phyloP scores from a whole-genome alignment of 2,113 vertebrate genomes.

The Jacana jacana region DNA sequence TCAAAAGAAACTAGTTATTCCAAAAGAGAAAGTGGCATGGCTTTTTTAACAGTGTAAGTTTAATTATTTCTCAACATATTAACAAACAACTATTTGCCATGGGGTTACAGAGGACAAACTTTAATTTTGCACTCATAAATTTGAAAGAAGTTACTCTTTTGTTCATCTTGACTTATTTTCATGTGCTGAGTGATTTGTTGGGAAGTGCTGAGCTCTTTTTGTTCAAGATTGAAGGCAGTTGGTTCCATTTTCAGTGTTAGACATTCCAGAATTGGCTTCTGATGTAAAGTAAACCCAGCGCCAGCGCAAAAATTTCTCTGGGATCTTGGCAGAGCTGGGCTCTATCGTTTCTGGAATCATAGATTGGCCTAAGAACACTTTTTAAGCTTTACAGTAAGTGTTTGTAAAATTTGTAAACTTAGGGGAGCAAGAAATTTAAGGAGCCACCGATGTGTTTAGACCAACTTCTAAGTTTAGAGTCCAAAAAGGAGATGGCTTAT shows the following conservation, averaged over 20 bases:
- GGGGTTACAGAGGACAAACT: background rate
- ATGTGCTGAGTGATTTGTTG: background rate
- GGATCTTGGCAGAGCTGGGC: constrained; percentile 44
- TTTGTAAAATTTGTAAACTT: background rate
- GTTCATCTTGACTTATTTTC: constrained; percentile 15
- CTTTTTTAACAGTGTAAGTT: background rate
- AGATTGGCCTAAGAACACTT: background rate
- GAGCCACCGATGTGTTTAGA: background rate
- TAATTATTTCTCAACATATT: background rate
- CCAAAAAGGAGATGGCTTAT: background rate
- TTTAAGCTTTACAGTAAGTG: background rate
- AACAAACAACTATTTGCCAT: background rate
- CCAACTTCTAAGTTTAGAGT: background rate
- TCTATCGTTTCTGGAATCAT: background rate
- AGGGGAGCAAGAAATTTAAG: background rate
- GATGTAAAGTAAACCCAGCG: background rate
- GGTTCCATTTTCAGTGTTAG: constrained; percentile 45
- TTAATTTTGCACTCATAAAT: constrained; percentile 5
- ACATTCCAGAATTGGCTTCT: constrained; percentile 41
- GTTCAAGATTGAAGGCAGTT: background rate
- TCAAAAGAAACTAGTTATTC: background rate
- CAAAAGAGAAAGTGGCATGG: background rate
- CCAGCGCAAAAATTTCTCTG: background rate
- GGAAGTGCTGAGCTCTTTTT: background rate
- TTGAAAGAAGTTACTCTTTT: background rate